Conservation (phyloP, 1,140 invertebrate genomes). For the Phymastichus coffea region DNA sequence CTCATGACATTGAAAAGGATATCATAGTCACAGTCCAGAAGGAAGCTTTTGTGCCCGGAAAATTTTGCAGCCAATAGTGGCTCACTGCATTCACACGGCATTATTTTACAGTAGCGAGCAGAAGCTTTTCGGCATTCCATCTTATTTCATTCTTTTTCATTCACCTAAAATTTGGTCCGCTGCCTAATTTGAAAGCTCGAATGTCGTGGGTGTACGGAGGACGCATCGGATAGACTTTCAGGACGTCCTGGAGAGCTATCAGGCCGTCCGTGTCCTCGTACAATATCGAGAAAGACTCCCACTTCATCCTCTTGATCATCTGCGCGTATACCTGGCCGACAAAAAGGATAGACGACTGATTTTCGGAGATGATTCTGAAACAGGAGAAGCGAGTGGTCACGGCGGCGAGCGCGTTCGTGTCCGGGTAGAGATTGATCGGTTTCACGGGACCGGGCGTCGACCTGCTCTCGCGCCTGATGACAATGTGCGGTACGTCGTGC, state of each 20-base stretch:
- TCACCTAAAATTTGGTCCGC: constrained; percentile 58
- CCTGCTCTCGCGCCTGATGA: constrained; percentile 71
- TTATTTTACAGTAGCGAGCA: too few species aligned
- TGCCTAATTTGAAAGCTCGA: constrained; percentile 61
- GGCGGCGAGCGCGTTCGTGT: constrained; percentile 68
- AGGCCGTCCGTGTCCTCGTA: constrained; percentile 83
- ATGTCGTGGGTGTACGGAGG: constrained; percentile 60
- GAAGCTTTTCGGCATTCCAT: too few species aligned
- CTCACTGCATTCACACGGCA: too few species aligned
- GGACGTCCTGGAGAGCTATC: constrained; percentile 70
- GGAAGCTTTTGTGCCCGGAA: constrained; percentile 59
- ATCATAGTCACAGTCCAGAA: constrained; percentile 73
- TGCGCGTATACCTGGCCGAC: constrained; percentile 74
- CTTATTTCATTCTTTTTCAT: too few species aligned
- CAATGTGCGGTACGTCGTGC: constrained; percentile 85
- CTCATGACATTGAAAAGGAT: constrained; percentile 75
- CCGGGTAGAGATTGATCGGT: constrained; percentile 80
- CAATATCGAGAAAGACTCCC: constrained; percentile 84
- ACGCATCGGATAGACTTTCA: constrained; percentile 74
- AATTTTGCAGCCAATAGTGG: constrained; percentile 38
- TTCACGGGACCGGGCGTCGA: constrained; percentile 61
- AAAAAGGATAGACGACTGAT: background rate
- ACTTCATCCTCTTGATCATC: constrained; percentile 74
- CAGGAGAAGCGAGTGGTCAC: too few species aligned
- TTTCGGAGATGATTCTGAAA: too few species aligned